Evolutionary conservation across 2,113 vertebrate species (phyloP).

Genomic region (Lagenorhynchus albirostris): DNA sequence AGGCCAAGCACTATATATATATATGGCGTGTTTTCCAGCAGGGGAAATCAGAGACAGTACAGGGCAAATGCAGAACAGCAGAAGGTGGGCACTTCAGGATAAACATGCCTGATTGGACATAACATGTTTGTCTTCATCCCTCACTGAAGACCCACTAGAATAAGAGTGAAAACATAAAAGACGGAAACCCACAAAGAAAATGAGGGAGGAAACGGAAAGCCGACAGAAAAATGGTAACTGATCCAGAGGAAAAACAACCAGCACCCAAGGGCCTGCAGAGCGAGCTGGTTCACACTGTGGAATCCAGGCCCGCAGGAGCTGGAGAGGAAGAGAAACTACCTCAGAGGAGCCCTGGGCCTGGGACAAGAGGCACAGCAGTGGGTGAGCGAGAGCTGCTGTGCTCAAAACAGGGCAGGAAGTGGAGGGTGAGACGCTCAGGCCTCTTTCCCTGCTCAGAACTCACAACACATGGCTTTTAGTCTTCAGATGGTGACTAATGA

Average conservation of each 20-base stretch:
- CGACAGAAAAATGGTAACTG: background rate
- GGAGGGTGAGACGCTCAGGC: too few relatives aligned
- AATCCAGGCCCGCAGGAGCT: accelerated
- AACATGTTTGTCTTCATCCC: background rate
- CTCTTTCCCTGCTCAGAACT: background rate
- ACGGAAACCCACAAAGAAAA: background rate
- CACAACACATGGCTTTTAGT: background rate
- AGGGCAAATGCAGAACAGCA: background rate
- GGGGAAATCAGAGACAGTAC: background rate
- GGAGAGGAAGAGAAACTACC: background rate
- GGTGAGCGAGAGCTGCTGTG: background rate
- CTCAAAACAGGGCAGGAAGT: background rate
- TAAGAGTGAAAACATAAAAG: background rate
- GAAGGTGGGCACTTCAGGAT: background rate
- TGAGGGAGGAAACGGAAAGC: background rate
- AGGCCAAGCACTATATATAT: background rate
- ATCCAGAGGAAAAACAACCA: background rate
- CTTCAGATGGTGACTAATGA: background rate
- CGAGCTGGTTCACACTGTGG: background rate
- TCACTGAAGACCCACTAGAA: background rate
- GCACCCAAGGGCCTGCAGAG: too few relatives aligned
- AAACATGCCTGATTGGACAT: background rate
- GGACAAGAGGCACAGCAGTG: background rate
- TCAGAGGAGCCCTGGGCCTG: background rate
- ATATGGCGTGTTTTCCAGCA: accelerated